These are phyloP conservation scores for Petrocephalus zakoni DNA, from an alignment of 2,113 vertebrate species.

Conservation along the genomic window DNA sequence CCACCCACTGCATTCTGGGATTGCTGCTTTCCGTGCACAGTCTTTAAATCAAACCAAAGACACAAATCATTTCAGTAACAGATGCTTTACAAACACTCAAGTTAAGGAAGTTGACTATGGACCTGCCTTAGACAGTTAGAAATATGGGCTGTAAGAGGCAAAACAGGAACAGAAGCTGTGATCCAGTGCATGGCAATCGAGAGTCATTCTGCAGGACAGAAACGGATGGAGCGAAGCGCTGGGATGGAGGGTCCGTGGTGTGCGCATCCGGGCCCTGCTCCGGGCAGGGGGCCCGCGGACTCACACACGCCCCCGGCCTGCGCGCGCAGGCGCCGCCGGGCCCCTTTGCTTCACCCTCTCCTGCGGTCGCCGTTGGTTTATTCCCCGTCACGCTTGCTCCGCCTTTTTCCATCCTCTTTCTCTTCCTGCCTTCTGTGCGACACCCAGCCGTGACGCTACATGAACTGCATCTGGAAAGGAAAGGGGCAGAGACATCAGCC, in stretches of 20 bases:
- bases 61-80: background rate
- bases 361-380: constrained; percentile 54
- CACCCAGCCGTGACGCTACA: constrained; percentile 67
- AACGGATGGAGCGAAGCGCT: background rate
- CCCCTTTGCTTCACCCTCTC: constrained; percentile 53
- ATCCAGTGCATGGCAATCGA: constrained; percentile 1
- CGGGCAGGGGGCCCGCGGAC: background rate
- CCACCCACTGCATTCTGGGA: background rate
- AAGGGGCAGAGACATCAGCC: background rate
- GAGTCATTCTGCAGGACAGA: background rate
- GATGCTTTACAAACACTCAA: background rate
- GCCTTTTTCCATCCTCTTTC: constrained; percentile 52
- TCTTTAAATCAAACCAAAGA: background rate
- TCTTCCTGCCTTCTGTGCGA: constrained; percentile 35
- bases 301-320: background rate
- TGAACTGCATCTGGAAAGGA: constrained; percentile 85
- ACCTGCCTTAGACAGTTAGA: background rate
- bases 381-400: background rate
- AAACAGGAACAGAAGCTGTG: background rate
- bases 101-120: background rate
- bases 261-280: background rate
- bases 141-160: background rate
- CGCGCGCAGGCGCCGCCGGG: background rate
- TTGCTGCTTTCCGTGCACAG: background rate
- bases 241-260: background rate